Base-by-base conservation (phyloP, 2,888 invertebrate genomes). In the Platycnemis pennipes region DNA sequence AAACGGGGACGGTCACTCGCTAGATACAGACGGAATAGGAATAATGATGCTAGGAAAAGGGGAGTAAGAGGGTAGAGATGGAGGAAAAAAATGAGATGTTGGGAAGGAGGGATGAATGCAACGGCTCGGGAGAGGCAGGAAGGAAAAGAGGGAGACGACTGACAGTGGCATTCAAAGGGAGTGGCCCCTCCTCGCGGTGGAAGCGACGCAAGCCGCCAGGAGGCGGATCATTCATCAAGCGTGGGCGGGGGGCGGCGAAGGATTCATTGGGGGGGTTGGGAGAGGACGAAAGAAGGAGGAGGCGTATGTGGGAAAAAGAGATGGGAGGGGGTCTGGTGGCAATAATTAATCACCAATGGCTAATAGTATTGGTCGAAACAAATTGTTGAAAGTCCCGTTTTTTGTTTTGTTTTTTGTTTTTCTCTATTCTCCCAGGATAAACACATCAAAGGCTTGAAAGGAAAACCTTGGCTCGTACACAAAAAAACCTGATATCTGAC, bases 101-200 rank as follows among this genome's bases (percentile, higher is more conserved):
- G 31, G 69, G 69, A 11, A 13, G 37, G 26, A n/a, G 37, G 77
- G 77, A 77, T 77, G 77, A 77, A 77, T 77, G 77, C 37, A 77
- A 13, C 77, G 37, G 37, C 77, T 77, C 77, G 13, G 89, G 26
- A 44, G 69, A 69, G 44, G 91, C 42, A 13, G 69, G 44, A 63
- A 63, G 44, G 88, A 88, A 49, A n/a, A 31, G 49, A 31, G n/a
- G 77, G 91, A 91, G 91, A 91, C 44, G 91, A n/a, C 77, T 91
- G 91, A 91, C 91, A 91, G 63, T 69, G 63, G 91, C 91, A 91
- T 91, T 91, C 91, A 91, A 91, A 91, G 63, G 91, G 63, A 69
- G 91, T 89, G 89, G 42, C 53, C 91, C 22, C 56, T 26, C 63
- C 37, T 37, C 37, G 77, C 44, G 63, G 11, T 53, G 89, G 89